A percentile compares a stretch with the other conserved stretches of the same genome.
These are phyloP conservation scores for Acrossocheilus wenchowensis DNA, from an alignment of 2,797 vertebrate genomes.

Conservation along the genomic window DNA sequence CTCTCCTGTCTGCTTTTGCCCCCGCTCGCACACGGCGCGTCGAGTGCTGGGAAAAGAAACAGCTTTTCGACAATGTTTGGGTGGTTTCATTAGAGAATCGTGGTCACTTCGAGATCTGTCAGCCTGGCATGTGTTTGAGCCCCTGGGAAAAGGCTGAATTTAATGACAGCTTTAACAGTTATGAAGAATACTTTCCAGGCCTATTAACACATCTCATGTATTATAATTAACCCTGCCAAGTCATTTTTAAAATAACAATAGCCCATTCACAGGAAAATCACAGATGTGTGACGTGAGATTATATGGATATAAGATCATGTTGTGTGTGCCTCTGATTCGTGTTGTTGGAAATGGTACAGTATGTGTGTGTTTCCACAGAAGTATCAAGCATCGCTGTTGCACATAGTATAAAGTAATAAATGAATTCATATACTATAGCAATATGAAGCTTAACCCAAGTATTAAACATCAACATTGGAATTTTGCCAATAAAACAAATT, in stretches of 20 bases:
- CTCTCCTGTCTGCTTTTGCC: constrained; percentile 56
- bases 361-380: background rate
- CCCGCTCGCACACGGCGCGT: constrained; percentile 46
- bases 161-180: constrained; percentile 42
- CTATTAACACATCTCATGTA: constrained; percentile 51
- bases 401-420: background rate
- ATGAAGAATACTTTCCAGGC: constrained; percentile 44
- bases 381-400: background rate
- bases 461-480: background rate
- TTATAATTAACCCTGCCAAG: constrained; percentile 39
- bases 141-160: constrained; percentile 25
- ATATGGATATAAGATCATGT: background rate
- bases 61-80: constrained; percentile 66
- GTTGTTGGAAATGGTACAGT: background rate
- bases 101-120: constrained; percentile 33
- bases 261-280: constrained; percentile 24
- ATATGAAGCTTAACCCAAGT: background rate
- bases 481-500: background rate
- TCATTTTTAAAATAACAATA: constrained; percentile 44
- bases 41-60: constrained; percentile 68
- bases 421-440: background rate
- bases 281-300: background rate
- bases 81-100: constrained; percentile 42
- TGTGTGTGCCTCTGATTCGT: background rate
- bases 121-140: constrained; percentile 13